Evolutionary conservation across 2,113 vertebrate species (phyloP).

Genomic region (Gymnobelideus leadbeateri): DNA sequence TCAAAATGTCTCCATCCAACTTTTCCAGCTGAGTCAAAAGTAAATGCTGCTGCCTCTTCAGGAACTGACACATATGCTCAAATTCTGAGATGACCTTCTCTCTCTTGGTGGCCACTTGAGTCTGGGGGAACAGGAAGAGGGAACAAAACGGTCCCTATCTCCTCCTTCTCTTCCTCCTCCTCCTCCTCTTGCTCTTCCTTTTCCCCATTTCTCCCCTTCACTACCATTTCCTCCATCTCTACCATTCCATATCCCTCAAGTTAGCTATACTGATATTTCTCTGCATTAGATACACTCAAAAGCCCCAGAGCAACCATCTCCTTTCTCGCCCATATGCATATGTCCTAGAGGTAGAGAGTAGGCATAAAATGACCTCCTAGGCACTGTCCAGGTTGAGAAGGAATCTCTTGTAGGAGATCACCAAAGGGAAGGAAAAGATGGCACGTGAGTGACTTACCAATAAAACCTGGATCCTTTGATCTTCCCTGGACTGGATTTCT

Average conservation of each 20-base stretch:
- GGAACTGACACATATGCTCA: conserved; percentile 58
- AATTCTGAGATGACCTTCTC: conserved; percentile 49
- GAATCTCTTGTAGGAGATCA: neutral
- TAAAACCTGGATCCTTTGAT: conserved; percentile 71
- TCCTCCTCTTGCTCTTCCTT: too few relatives aligned
- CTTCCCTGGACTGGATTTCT: conserved; percentile 70
- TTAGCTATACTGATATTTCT: neutral
- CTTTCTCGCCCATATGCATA: neutral
- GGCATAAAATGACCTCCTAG: neutral
- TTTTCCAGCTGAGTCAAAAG: conserved; percentile 64
- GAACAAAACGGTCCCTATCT: neutral
- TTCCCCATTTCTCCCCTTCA: neutral
- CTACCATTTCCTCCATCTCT: neutral
- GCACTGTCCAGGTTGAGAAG: neutral
- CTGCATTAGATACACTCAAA: neutral
- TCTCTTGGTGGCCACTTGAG: conserved; percentile 71
- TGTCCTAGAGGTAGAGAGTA: neutral
- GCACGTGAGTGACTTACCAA: conserved; percentile 48
- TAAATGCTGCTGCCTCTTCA: conserved; percentile 69
- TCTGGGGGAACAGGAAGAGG: conserved; percentile 45
- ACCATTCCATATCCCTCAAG: neutral
- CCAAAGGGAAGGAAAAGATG: neutral
- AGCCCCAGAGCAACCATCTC: neutral
- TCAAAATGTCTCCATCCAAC: conserved; percentile 70
- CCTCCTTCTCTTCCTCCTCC: neutral